phyloP scores from a whole-genome alignment of 2,113 vertebrate genomes.

The Dendropsophus ebraccatus region DNA sequence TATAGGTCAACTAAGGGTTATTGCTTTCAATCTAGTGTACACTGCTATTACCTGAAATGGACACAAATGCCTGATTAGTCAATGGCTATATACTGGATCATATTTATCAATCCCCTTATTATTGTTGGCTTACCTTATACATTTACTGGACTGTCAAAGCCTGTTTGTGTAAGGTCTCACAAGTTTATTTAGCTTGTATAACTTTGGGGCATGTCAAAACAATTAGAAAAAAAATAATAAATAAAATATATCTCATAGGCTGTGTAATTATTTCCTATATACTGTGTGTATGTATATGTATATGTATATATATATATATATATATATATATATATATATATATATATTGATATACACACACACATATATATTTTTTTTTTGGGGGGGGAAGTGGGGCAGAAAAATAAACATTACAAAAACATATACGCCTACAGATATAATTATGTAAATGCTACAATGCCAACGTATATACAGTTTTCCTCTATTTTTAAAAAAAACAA shows the following conservation, averaged over 20 bases:
- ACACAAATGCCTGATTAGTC: not conserved
- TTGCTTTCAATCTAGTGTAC: conserved; percentile 5
- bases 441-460: not conserved
- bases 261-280: no score
- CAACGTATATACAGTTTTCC: not conserved
- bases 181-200: not conserved
- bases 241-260: no score
- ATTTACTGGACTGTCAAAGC: not conserved
- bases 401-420: not conserved
- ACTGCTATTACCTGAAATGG: conserved; percentile 20
- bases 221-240: no score
- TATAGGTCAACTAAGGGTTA: conserved; percentile 26
- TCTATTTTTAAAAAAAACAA: conserved; percentile 12
- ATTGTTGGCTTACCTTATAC: not conserved
- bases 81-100: not conserved
- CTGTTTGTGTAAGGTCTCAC: not conserved
- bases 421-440: not conserved
- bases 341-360: not conserved
- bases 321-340: not conserved
- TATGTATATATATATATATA: no score
- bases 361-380: not conserved
- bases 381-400: not conserved
- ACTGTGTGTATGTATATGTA: not conserved
- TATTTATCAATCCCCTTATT: not conserved
- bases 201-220: not conserved